These are phyloP conservation scores for Acrocyrtus sp. DNA, from an alignment of 2,888 invertebrate genomes.

Conservation along the genomic window DNA sequence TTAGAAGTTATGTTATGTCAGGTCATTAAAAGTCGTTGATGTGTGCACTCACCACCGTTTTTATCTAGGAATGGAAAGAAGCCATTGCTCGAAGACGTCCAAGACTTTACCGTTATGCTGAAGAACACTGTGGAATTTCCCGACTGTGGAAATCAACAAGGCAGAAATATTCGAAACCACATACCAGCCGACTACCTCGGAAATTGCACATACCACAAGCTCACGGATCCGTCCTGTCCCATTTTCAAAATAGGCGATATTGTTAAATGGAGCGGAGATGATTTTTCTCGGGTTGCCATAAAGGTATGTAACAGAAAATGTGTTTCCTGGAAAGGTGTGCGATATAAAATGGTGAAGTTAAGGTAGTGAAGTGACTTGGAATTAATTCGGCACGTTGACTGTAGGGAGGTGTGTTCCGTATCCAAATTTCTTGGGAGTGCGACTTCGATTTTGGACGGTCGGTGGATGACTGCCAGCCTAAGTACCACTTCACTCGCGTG, in stretches of 20 bases:
- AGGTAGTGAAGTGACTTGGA: too few relatives aligned
- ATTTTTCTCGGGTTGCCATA: slow-evolving; percentile 16
- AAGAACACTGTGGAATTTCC: slow-evolving; percentile 28
- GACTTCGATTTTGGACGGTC: slow-evolving; percentile 42
- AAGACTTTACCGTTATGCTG: slow-evolving; percentile 20
- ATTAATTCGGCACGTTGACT: slow-evolving; percentile 64
- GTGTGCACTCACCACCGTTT: too few relatives aligned
- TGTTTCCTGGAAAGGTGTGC: too few relatives aligned
- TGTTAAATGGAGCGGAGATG: slow-evolving; percentile 12
- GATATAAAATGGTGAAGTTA: too few relatives aligned
- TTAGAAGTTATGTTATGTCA: too few relatives aligned
- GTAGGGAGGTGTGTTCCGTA: slow-evolving; percentile 48
- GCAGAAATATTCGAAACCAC: slow-evolving; percentile 1
- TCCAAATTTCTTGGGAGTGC: slow-evolving; percentile 39
- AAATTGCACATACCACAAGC: background rate
- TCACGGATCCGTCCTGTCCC: slow-evolving; percentile 12
- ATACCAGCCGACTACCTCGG: background rate
- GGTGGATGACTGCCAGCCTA: slow-evolving; percentile 67
- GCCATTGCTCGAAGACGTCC: slow-evolving; percentile 6
- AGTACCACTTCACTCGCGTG: slow-evolving; percentile 67
- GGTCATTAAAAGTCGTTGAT: too few relatives aligned
- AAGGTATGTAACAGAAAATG: slow-evolving; percentile 12
- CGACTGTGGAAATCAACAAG: slow-evolving; percentile 9
- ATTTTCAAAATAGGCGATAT: slow-evolving; percentile 27
- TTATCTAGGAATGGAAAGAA: too few relatives aligned